Evolutionary conservation across 2,797 vertebrate genomes (phyloP), one percentile per base, ranked within the genome.

Genomic region (Mormyrops attenuatus): DNA sequence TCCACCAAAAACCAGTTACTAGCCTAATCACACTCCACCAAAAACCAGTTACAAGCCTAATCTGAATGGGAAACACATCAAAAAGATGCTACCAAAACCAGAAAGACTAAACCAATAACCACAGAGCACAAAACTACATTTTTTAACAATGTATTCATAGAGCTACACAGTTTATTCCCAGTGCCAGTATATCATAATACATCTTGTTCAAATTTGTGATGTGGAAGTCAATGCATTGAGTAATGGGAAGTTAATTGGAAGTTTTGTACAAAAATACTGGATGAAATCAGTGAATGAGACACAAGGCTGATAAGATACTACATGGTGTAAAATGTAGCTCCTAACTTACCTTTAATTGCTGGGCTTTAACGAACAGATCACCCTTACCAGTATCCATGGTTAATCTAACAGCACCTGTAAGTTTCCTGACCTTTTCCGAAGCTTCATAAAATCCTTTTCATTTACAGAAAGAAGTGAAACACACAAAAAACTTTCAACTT

Each of bases 301-400:
- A 44, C 47, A 85, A 26, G 11, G 69, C 9, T 34, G 22, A 38
- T 30, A 69, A 69, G 22, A 69, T 69, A 30, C 5, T 30, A 41
- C 2, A 34, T 17, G 4, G 2, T 85, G n/a, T 30, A 60, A 87
- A 57, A 8, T 52, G 47, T 17, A 41, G 4, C 44, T 15, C 38
- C 84, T 41, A 86, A 89, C 89, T 86, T 57, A 89, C 89, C 89
- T 66, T 89, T 17, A 89, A 30, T 26, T 89, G 89, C 84, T 89
- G 89, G 11, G 20, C 84, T 52, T 89, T 89, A 85, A 73, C 57
- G 49, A 86, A 47, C 1, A 50, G 26, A 30, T 89, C 89, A 22
- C 50, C 84, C 60, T 87, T 89, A 34, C 57, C 55, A 9, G 55
- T 17, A 69, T 89, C 89, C 89, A 89, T 86, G 47, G 47, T 44